phyloP scores from a whole-genome alignment of 2,888 invertebrate genomes.

The Oxycera nigricornis region DNA sequence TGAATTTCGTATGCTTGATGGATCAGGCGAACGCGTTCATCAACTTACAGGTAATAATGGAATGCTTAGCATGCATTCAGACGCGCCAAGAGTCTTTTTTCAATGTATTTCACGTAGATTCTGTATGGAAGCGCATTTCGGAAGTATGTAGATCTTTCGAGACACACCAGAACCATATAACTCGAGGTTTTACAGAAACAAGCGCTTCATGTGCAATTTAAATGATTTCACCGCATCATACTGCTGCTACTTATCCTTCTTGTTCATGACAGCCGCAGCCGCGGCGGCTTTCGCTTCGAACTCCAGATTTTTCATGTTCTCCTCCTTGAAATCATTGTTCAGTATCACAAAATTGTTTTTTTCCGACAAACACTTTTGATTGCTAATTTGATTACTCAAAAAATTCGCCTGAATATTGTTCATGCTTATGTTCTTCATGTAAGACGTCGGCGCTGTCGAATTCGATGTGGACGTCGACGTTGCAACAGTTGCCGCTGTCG shows the following conservation, averaged over 20 bases:
- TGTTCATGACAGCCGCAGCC: background rate
- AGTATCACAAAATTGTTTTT: slow-evolving; percentile 39
- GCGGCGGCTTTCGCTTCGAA: background rate
- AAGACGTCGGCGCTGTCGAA: background rate
- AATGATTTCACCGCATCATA: too few relatives aligned
- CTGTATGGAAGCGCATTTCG: too few relatives aligned
- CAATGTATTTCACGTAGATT: too few relatives aligned
- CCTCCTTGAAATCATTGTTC: slow-evolving; percentile 42
- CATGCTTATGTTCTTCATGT: slow-evolving; percentile 24
- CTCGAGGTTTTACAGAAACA: too few relatives aligned
- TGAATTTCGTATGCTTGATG: too few relatives aligned
- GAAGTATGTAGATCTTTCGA: too few relatives aligned
- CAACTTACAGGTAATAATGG: too few relatives aligned
- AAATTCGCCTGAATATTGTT: slow-evolving; percentile 38
- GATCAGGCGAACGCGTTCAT: too few relatives aligned
- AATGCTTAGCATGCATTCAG: too few relatives aligned
- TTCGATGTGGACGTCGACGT: background rate
- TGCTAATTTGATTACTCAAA: slow-evolving; percentile 25
- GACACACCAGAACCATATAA: too few relatives aligned
- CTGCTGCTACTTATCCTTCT: slow-evolving; percentile 36
- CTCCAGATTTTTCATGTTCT: slow-evolving; percentile 37
- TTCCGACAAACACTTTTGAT: slow-evolving; percentile 25
- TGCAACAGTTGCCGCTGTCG: background rate
- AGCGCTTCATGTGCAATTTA: too few relatives aligned
- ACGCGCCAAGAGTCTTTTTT: too few relatives aligned